Conservation (phyloP, 2,888 invertebrate genomes). For the Sinodicranocentrus sp. region DNA sequence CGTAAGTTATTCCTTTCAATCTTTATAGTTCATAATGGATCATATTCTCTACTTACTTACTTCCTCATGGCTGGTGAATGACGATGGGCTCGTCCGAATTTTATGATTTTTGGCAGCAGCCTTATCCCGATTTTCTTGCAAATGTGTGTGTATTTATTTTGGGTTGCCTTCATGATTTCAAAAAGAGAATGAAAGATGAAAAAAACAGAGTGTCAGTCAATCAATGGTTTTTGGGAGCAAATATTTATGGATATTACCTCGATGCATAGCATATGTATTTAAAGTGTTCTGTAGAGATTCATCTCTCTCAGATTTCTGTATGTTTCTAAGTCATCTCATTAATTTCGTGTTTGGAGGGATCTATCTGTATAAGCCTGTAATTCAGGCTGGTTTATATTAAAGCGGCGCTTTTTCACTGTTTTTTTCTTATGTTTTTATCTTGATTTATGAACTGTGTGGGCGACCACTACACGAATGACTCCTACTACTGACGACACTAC, state of each 20-base stretch:
- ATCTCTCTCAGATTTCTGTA: too few relatives aligned
- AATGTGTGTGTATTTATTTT: too few relatives aligned
- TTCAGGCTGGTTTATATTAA: too few relatives aligned
- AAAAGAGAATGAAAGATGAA: conserved; percentile 6
- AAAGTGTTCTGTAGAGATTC: too few relatives aligned
- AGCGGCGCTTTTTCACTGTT: too few relatives aligned
- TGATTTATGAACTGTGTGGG: conserved; percentile 35
- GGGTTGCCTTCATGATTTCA: neutral
- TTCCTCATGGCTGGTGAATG: conserved; percentile 1
- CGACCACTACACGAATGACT: conserved; percentile 11
- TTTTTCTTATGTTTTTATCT: conserved; percentile 4
- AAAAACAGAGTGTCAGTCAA: neutral
- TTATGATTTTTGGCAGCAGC: conserved; percentile 56
- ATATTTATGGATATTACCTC: conserved; percentile 6
- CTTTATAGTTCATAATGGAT: neutral
- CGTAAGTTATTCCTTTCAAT: conserved; percentile 35
- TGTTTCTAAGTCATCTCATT: too few relatives aligned
- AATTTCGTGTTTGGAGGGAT: too few relatives aligned
- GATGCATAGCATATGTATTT: neutral
- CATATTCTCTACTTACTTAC: neutral
- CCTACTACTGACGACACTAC: neutral
- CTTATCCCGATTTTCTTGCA: neutral
- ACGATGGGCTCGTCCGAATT: conserved; percentile 27
- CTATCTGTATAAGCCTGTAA: too few relatives aligned
- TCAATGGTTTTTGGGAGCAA: neutral